These are phyloP conservation scores for Phyllostomus discolor DNA, from an alignment of 2,113 vertebrate species.

Conservation along the genomic window DNA sequence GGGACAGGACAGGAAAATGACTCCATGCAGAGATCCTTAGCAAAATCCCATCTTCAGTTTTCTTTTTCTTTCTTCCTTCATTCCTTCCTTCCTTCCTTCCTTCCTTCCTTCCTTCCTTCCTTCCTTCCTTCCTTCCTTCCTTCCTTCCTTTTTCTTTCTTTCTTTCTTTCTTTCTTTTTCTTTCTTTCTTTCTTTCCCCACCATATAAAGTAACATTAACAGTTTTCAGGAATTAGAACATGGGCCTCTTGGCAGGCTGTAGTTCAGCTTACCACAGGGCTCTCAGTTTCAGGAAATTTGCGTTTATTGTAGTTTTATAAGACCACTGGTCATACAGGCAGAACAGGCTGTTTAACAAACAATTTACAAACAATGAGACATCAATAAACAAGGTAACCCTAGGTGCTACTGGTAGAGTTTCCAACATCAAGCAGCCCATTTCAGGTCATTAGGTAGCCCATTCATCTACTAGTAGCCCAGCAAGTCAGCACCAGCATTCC, in stretches of 20 bases:
- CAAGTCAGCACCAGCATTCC: neutral
- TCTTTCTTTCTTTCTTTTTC: neutral
- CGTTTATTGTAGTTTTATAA: neutral
- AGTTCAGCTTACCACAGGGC: neutral
- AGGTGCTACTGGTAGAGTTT: neutral
- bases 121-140: rapidly evolving
- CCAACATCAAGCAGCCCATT: neutral
- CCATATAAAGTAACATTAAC: neutral
- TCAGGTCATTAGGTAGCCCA: neutral
- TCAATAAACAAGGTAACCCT: neutral
- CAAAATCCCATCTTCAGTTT: neutral
- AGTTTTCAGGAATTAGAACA: neutral
- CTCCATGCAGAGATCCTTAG: neutral
- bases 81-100: rapidly evolving
- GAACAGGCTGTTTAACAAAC: neutral
- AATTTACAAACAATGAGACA: neutral
- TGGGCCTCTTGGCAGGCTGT: neutral
- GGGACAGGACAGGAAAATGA: neutral
- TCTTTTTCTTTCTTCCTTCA: rapidly evolving
- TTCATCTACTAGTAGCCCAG: neutral
- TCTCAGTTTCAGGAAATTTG: neutral
- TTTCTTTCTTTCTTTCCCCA: no score
- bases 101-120: rapidly evolving
- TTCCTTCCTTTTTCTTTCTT: no score
- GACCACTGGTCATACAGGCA: neutral